These are phyloP conservation scores for Tenthredo livida DNA, from an alignment of 2,888 invertebrate genomes.

Conservation along the genomic window DNA sequence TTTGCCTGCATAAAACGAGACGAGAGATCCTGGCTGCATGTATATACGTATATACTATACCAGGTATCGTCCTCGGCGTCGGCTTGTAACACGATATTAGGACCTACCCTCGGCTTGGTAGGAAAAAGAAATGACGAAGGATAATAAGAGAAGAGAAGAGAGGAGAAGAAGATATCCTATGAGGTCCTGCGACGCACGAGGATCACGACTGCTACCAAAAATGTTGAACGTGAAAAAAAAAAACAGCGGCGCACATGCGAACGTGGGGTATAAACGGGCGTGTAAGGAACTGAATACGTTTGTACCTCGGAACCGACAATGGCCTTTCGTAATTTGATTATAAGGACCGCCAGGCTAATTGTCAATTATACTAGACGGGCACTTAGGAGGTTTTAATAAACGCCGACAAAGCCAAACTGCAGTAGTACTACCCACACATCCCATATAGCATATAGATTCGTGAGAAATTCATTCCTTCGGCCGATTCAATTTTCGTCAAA, in stretches of 20 bases:
- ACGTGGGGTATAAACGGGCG: too few species aligned
- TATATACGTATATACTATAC: too few species aligned
- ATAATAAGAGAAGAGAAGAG: conserved; percentile 60
- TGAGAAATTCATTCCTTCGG: not conserved
- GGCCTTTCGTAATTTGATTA: conserved; percentile 76
- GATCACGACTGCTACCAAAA: conserved; percentile 53
- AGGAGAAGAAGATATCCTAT: conserved; percentile 61
- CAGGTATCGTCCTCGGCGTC: conserved; percentile 57
- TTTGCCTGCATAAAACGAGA: conserved; percentile 62
- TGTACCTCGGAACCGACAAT: conserved; percentile 77
- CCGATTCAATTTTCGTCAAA: too few species aligned
- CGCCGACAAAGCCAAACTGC: conserved; percentile 40
- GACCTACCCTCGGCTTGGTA: conserved; percentile 52
- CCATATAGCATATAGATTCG: not conserved
- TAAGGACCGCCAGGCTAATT: conserved; percentile 78
- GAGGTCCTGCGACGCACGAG: conserved; percentile 21
- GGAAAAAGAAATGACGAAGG: conserved; percentile 58
- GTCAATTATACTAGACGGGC: conserved; percentile 69
- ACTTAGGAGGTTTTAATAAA: conserved; percentile 15
- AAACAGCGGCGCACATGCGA: not conserved
- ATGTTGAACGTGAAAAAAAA: conserved; percentile 1
- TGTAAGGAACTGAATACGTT: conserved; percentile 75
- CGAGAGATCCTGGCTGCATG: too few species aligned
- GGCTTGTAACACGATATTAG: conserved; percentile 75
- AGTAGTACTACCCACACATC: not conserved